Percentiles rank a stretch among this genome's conserved stretches.
These are phyloP conservation scores for Arothron firmamentum DNA, from an alignment of 2,113 vertebrate species.

Conservation along the genomic window DNA sequence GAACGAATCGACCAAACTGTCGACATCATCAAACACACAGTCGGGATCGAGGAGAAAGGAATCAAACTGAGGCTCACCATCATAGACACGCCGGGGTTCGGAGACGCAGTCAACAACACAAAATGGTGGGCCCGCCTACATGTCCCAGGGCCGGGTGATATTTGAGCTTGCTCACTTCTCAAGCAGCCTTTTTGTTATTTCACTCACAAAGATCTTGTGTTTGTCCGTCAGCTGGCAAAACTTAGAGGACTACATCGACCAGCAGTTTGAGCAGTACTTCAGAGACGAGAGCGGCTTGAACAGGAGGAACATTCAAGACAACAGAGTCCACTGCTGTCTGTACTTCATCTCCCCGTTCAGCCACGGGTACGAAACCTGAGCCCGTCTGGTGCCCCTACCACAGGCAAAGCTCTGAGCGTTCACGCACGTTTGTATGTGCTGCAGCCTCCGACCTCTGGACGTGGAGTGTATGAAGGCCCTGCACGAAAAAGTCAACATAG, in stretches of 20 bases:
- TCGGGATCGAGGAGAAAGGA: conserved; percentile 94
- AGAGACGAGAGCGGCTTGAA: conserved; percentile 74
- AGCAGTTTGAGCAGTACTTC: conserved; percentile 77
- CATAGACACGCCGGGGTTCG: conserved; percentile 78
- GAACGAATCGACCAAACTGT: conserved; percentile 74
- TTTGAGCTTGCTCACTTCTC: too few relatives aligned
- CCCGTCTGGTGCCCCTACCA: background rate
- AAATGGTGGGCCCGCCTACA: conserved; percentile 43
- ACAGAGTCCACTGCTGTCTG: conserved; percentile 78
- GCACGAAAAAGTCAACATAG: conserved; percentile 76
- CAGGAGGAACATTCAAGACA: conserved; percentile 77
- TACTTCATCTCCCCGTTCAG: conserved; percentile 80
- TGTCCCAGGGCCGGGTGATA: background rate
- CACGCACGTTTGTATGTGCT: background rate
- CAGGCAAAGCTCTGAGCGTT: background rate
- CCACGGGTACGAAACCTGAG: conserved; percentile 62
- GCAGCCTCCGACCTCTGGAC: conserved; percentile 74
- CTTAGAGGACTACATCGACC: conserved; percentile 67
- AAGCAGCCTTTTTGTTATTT: background rate
- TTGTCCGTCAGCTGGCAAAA: conserved; percentile 64
- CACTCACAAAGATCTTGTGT: conserved; percentile 1
- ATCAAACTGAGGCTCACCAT: conserved; percentile 75
- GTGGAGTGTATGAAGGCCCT: conserved; percentile 73
- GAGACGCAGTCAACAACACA: conserved; percentile 74
- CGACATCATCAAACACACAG: conserved; percentile 78